Evolutionary conservation across 1,140 invertebrate species (phyloP).

Genomic region (Gonioctena quinquepunctata): DNA sequence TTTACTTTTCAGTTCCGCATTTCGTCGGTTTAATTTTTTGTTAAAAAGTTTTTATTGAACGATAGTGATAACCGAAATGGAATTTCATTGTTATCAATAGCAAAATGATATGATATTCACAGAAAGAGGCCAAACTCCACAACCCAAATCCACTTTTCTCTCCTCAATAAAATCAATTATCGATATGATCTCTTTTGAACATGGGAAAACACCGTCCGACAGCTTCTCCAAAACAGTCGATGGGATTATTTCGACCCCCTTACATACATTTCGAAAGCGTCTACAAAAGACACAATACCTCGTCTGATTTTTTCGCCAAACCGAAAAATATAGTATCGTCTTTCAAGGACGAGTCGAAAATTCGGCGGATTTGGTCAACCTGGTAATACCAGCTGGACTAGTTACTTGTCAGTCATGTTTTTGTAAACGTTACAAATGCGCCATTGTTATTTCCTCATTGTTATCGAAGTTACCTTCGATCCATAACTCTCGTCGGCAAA

Average conservation of each 20-base stretch:
- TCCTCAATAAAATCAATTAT: no score
- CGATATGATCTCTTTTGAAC: no score
- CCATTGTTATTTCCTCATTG: slow-evolving; percentile 29
- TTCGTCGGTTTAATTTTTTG: no score
- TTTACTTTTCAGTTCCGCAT: no score
- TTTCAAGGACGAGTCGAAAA: neutral
- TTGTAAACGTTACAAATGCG: slow-evolving; percentile 38
- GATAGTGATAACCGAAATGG: no score
- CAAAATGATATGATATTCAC: no score
- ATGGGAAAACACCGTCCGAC: neutral
- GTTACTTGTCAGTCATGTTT: slow-evolving; percentile 19
- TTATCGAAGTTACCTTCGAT: slow-evolving; percentile 25
- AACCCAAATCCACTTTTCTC: no score
- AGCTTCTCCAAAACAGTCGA: neutral
- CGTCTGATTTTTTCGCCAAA: neutral
- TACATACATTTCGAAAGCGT: neutral
- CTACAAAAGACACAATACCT: neutral
- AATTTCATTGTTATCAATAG: no score
- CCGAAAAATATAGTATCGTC: neutral
- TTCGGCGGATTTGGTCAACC: no score
- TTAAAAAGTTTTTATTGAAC: no score
- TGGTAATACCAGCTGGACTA: neutral
- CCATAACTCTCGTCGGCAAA: no score
- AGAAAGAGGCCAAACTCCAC: no score
- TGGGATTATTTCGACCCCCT: neutral